These are phyloP conservation scores for Aphidius ervi DNA, from an alignment of 1,140 invertebrate species.

Conservation along the genomic window DNA sequence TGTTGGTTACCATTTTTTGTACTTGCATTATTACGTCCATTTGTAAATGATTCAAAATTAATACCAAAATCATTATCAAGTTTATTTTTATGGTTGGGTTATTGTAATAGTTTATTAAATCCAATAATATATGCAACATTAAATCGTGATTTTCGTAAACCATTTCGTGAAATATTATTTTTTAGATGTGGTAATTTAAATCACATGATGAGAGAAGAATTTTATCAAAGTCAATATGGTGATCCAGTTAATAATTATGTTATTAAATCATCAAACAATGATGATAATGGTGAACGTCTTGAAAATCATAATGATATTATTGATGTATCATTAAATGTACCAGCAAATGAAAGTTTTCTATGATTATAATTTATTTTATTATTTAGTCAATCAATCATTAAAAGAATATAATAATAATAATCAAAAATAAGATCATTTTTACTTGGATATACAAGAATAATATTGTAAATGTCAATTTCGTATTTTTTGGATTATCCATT, in stretches of 20 bases:
- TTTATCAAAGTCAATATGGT: constrained; percentile 87
- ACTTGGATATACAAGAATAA: too few species aligned
- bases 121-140: constrained; percentile 91
- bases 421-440: too few species aligned
- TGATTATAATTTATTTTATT: constrained; percentile 31
- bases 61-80: constrained; percentile 61
- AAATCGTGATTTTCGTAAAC: constrained; percentile 87
- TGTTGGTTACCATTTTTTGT: constrained; percentile 99
- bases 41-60: constrained; percentile 61
- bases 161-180: constrained; percentile 86
- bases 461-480: too few species aligned
- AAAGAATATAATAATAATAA: background rate
- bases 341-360: constrained; percentile 48
- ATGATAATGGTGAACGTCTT: constrained; percentile 28
- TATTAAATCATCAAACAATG: constrained; percentile 36
- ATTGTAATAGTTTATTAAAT: constrained; percentile 88
- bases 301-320: constrained; percentile 29
- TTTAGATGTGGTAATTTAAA: constrained; percentile 84
- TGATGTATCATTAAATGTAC: constrained; percentile 28
- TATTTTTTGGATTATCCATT: too few species aligned
- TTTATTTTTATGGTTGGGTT: constrained; percentile 84
- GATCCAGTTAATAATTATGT: constrained; percentile 60
- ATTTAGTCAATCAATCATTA: background rate
- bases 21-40: constrained; percentile 80
- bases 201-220: constrained; percentile 87